phyloP scores from a whole-genome alignment of 2,113 vertebrate species.

The Charina bottae region DNA sequence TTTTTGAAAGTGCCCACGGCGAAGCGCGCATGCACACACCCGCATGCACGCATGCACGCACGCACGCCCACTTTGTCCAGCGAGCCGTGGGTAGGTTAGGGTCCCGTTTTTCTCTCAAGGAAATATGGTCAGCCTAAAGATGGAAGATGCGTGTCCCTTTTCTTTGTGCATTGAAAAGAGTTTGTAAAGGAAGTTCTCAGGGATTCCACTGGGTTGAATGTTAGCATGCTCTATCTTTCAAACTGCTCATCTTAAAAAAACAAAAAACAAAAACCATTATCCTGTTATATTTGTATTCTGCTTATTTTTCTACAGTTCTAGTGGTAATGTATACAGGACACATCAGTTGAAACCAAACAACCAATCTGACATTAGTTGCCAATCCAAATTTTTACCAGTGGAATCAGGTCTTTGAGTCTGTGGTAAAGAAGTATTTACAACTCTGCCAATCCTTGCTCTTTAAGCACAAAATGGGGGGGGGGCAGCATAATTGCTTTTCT shows the following conservation, averaged over 20 bases:
- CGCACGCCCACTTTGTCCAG: too few relatives aligned
- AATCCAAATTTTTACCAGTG: background rate
- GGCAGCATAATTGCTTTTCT: background rate
- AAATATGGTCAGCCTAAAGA: too few relatives aligned
- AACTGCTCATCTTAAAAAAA: background rate
- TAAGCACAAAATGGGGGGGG: background rate
- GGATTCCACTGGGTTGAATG: background rate
- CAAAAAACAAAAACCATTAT: background rate
- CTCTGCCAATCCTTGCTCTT: slow-evolving; percentile 11
- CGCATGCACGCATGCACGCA: too few relatives aligned
- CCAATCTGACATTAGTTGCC: background rate
- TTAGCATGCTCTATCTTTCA: background rate
- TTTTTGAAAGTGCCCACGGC: too few relatives aligned
- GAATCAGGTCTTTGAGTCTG: background rate
- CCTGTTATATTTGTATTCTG: background rate
- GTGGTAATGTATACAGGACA: background rate
- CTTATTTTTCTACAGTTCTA: background rate
- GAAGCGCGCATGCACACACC: too few relatives aligned
- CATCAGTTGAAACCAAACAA: background rate
- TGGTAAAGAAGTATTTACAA: slow-evolving; percentile 16
- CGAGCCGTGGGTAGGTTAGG: too few relatives aligned
- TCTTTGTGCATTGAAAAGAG: too few relatives aligned
- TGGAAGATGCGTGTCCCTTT: too few relatives aligned
- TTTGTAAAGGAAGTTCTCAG: too few relatives aligned
- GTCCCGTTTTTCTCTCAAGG: too few relatives aligned